phyloP scores from a whole-genome alignment of 2,888 invertebrate genomes.

The Ypsolopha sequella region DNA sequence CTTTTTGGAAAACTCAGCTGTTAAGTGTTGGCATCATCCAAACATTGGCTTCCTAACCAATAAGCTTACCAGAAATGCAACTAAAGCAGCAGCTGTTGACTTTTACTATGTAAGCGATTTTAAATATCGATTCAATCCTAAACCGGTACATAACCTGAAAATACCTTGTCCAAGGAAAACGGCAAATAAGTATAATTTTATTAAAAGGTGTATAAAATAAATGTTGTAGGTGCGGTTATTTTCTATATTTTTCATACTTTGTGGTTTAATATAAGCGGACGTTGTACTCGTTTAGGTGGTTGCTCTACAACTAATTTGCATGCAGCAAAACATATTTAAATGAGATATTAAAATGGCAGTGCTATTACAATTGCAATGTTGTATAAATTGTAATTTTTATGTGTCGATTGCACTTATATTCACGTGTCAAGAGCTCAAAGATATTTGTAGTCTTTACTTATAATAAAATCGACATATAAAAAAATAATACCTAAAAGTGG shows the following conservation, averaged over 20 bases:
- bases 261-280: too few relatives aligned
- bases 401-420: neutral
- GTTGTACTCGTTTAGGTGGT: too few relatives aligned
- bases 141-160: slow-evolving; percentile 8
- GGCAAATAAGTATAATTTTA: slow-evolving; percentile 14
- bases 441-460: too few relatives aligned
- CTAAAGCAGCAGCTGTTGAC: too few relatives aligned
- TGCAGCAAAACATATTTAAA: slow-evolving; percentile 11
- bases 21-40: too few relatives aligned
- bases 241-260: neutral
- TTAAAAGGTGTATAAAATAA: slow-evolving; percentile 11
- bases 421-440: too few relatives aligned
- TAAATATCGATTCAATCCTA: neutral
- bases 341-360: slow-evolving; percentile 10
- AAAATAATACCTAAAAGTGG: too few relatives aligned
- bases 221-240: slow-evolving; percentile 1
- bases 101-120: neutral
- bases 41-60: too few relatives aligned
- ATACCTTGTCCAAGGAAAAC: slow-evolving; percentile 15
- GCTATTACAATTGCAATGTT: slow-evolving; percentile 9
- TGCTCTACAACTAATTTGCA: slow-evolving; percentile 10
- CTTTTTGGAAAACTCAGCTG: too few relatives aligned
- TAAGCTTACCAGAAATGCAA: too few relatives aligned
- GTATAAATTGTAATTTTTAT: neutral
- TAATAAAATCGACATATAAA: too few relatives aligned